phyloP scores from a whole-genome alignment of 2,113 vertebrate species.

The Plestiodon gilberti region DNA sequence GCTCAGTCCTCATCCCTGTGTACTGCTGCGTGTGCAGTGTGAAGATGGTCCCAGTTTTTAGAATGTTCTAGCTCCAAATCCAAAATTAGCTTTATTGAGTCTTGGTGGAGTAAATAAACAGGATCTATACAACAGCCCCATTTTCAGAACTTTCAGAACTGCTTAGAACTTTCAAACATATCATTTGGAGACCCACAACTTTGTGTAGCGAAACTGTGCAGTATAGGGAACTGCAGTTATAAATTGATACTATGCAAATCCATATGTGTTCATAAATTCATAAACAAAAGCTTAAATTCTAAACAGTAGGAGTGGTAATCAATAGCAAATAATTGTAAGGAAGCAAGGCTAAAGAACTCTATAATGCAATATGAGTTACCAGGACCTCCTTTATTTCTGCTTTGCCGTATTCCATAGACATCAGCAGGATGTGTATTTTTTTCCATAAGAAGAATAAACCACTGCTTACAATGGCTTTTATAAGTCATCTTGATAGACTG shows the following conservation, averaged over 20 bases:
- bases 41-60: background rate
- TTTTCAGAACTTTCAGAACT: background rate
- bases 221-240: background rate
- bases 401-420: conserved; percentile 21
- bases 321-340: background rate
- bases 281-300: background rate
- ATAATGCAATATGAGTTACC: background rate
- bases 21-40: background rate
- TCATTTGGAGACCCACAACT: background rate
- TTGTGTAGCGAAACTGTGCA: background rate
- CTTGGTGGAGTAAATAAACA: background rate
- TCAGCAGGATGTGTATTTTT: conserved; percentile 17
- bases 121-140: background rate
- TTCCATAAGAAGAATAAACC: background rate
- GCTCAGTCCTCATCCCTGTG: background rate
- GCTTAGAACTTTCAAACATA: background rate
- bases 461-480: conserved; percentile 3
- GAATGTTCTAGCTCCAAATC: background rate
- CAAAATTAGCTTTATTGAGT: background rate
- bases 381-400: background rate
- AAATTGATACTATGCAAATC: background rate
- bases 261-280: background rate
- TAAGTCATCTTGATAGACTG: conserved; percentile 32
- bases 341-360: background rate
- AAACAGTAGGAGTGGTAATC: background rate